Conservation (phyloP, 2,888 invertebrate genomes). For the Meganola albula region DNA sequence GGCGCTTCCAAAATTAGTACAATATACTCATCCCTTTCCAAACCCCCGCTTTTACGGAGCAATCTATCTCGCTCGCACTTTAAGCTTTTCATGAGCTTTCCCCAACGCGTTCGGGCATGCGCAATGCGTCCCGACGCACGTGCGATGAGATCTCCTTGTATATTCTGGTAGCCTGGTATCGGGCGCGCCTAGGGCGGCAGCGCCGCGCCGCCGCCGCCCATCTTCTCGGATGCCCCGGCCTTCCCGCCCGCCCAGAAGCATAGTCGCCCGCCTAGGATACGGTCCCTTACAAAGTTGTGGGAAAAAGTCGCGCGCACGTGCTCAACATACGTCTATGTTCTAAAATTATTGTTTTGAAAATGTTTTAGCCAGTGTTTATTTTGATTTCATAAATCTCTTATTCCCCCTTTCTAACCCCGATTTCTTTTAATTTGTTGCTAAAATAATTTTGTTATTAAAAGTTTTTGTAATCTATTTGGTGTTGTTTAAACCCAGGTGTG, state of each 20-base stretch:
- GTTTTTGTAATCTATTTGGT: conserved; percentile 36
- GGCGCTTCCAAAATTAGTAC: conserved; percentile 67
- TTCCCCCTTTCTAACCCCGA: conserved; percentile 11
- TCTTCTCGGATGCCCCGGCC: conserved; percentile 65
- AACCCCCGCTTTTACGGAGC: conserved; percentile 55
- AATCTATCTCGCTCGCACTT: conserved; percentile 43
- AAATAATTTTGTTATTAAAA: conserved; percentile 22
- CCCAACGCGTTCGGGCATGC: conserved; percentile 54
- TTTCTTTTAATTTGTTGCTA: conserved; percentile 7
- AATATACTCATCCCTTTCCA: conserved; percentile 42
- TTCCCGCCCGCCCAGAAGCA: conserved; percentile 67
- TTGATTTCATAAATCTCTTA: conserved; percentile 6
- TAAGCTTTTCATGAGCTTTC: conserved; percentile 61
- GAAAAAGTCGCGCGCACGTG: conserved; percentile 50
- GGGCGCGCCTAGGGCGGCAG: conserved; percentile 76
- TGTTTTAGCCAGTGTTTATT: conserved; percentile 32
- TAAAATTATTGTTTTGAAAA: conserved; percentile 14
- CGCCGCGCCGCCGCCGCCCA: conserved; percentile 66
- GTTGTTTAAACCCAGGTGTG: conserved; percentile 51
- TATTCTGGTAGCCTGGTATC: conserved; percentile 63
- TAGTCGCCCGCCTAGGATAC: conserved; percentile 58
- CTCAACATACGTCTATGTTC: conserved; percentile 38
- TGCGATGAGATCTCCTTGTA: conserved; percentile 44
- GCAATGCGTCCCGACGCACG: conserved; percentile 64
- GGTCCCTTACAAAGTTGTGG: conserved; percentile 53